Percentiles rank a stretch among this genome's conserved stretches.
phyloP scores from a whole-genome alignment of 2,888 invertebrate species.

The Platycheirus rosarum region DNA sequence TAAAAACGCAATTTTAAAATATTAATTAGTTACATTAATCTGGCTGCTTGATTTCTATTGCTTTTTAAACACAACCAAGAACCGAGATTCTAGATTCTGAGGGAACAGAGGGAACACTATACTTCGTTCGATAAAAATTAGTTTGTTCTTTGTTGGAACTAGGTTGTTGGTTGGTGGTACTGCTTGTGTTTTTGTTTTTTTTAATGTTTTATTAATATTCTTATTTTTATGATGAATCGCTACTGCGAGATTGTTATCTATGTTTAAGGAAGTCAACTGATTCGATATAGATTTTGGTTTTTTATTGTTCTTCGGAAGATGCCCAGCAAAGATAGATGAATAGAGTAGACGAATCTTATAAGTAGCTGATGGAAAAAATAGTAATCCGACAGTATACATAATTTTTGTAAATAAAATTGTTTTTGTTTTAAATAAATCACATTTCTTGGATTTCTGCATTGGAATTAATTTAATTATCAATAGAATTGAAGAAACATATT shows the following conservation, averaged over 20 bases:
- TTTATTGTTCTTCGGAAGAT: conserved; percentile 26
- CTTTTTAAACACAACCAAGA: conserved; percentile 15
- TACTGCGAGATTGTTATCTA: conserved; percentile 42
- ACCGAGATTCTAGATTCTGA: conserved; percentile 24
- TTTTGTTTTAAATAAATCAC: too few species aligned
- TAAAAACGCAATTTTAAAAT: conserved; percentile 69
- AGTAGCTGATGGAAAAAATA: conserved; percentile 3
- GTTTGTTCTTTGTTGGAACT: conserved; percentile 37
- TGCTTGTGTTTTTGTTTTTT: conserved; percentile 44
- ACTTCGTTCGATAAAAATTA: conserved; percentile 50
- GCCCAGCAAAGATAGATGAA: conserved; percentile 13
- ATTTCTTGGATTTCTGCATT: too few species aligned
- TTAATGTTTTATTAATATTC: conserved; percentile 42
- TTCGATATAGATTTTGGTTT: conserved; percentile 25
- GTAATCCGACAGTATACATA: conserved; percentile 35
- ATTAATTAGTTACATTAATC: conserved; percentile 72
- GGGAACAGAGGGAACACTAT: neutral
- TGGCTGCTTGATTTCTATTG: conserved; percentile 62
- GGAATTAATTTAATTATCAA: too few species aligned
- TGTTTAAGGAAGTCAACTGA: conserved; percentile 37
- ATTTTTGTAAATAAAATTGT: too few species aligned
- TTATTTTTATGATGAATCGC: conserved; percentile 49
- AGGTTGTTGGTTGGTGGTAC: conserved; percentile 33
- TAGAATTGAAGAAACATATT: too few species aligned
- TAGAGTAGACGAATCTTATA: conserved; percentile 9